These are phyloP conservation scores for Tanypteryx hageni DNA, from an alignment of 2,888 invertebrate species.

Conservation along the genomic window DNA sequence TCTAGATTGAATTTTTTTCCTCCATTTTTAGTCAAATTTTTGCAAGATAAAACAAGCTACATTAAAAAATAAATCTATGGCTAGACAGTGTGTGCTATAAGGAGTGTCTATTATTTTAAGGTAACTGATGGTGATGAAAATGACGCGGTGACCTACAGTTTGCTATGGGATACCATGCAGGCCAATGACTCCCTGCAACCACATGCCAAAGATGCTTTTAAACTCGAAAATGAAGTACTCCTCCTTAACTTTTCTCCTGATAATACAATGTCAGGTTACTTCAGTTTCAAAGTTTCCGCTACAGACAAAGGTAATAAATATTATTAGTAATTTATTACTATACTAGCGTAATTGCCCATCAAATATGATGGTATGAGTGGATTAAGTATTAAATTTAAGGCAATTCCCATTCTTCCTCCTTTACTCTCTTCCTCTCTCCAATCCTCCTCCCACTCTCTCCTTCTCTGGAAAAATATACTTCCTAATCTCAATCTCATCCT, in stretches of 20 bases:
- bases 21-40: no score
- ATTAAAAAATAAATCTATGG: background rate
- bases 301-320: slow-evolving; percentile 76
- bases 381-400: no score
- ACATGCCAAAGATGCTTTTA: slow-evolving; percentile 75
- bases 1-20: no score
- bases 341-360: no score
- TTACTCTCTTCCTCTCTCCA: no score
- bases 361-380: no score
- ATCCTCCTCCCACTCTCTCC: no score
- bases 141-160: slow-evolving; percentile 74
- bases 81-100: background rate
- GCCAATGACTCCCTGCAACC: slow-evolving; percentile 75
- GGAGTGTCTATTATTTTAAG: slow-evolving; percentile 72
- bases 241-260: slow-evolving; percentile 77
- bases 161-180: slow-evolving; percentile 74
- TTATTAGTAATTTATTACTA: background rate
- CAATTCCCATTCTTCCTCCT: no score
- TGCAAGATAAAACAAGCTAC: no score
- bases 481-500: no score
- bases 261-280: slow-evolving; percentile 80
- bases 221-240: slow-evolving; percentile 74
- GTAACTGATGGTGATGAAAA: slow-evolving; percentile 78
- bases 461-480: no score
- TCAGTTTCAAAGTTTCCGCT: slow-evolving; percentile 78